These are phyloP conservation scores for Sympetrum striolatum DNA, from an alignment of 2,888 invertebrate species.

Conservation along the genomic window DNA sequence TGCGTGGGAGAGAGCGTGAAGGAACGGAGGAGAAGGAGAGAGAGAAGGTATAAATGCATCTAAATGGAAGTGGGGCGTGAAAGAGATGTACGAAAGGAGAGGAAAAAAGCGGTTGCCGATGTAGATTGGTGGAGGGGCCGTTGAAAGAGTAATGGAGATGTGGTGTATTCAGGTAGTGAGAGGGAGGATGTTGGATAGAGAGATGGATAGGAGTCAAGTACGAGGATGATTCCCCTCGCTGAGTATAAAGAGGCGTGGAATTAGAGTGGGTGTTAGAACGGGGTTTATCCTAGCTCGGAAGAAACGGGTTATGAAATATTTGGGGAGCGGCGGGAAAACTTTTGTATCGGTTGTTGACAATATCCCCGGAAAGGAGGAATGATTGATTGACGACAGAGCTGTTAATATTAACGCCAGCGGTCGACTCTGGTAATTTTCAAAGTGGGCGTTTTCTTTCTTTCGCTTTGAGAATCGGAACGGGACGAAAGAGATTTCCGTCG, in stretches of 20 bases:
- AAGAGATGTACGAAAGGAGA: neutral
- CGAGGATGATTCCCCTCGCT: neutral
- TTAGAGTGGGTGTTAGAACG: neutral
- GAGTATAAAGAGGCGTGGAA: neutral
- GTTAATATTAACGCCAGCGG: neutral
- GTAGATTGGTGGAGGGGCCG: neutral
- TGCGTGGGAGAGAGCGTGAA: neutral
- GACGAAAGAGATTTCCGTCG: neutral
- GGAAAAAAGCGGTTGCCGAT: neutral
- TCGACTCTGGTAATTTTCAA: neutral
- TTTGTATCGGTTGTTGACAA: neutral
- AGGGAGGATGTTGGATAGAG: neutral
- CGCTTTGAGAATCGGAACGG: neutral
- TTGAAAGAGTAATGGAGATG: conserved; percentile 32
- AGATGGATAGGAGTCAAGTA: conserved; percentile 17
- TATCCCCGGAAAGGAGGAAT: neutral
- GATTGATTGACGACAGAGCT: neutral
- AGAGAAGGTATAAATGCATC: neutral
- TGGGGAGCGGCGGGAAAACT: neutral
- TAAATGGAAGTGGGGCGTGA: neutral
- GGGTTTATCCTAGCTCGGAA: neutral
- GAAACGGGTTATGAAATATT: neutral
- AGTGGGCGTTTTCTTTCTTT: neutral
- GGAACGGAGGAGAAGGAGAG: neutral
- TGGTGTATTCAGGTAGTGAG: conserved; percentile 20